These are phyloP conservation scores for Troides oblongomaculatus DNA, from an alignment of 2,888 invertebrate genomes.

Conservation along the genomic window DNA sequence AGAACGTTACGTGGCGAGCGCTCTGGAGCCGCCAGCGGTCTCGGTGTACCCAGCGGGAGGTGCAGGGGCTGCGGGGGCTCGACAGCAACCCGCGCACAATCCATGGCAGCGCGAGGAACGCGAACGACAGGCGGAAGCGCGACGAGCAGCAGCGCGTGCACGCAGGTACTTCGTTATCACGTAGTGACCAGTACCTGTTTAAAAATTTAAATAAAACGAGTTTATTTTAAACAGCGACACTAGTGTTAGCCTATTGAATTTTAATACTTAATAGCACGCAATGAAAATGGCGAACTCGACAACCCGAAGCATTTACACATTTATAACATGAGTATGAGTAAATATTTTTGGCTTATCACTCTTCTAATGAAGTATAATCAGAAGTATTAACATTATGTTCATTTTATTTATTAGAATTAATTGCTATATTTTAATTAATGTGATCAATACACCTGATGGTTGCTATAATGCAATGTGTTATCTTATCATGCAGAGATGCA, in stretches of 20 bases:
- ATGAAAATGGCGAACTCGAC: too few species aligned
- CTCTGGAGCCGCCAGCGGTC: slow-evolving; percentile 86
- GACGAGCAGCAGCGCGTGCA: slow-evolving; percentile 49
- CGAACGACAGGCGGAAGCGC: slow-evolving; percentile 82
- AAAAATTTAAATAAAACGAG: too few species aligned
- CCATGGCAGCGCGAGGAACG: slow-evolving; percentile 97
- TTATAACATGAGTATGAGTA: too few species aligned
- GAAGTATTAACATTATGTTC: too few species aligned
- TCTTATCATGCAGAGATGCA: slow-evolving; percentile 85
- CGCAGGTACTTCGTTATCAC: slow-evolving; percentile 44
- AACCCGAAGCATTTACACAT: too few species aligned
- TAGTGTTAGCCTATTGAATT: too few species aligned
- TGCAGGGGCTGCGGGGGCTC: slow-evolving; percentile 42
- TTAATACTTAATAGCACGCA: too few species aligned
- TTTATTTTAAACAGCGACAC: too few species aligned
- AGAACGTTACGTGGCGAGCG: slow-evolving; percentile 84
- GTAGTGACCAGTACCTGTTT: not conserved
- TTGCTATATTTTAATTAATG: not conserved
- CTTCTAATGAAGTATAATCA: too few species aligned
- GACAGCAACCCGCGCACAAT: slow-evolving; percentile 76
- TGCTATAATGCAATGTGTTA: not conserved
- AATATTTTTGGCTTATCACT: too few species aligned
- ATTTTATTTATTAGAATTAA: not conserved
- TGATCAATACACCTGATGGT: not conserved
- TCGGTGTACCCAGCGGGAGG: slow-evolving; percentile 77